These are phyloP conservation scores for Emydocephalus ijimae DNA, from an alignment of 2,113 vertebrate species.

Conservation along the genomic window DNA sequence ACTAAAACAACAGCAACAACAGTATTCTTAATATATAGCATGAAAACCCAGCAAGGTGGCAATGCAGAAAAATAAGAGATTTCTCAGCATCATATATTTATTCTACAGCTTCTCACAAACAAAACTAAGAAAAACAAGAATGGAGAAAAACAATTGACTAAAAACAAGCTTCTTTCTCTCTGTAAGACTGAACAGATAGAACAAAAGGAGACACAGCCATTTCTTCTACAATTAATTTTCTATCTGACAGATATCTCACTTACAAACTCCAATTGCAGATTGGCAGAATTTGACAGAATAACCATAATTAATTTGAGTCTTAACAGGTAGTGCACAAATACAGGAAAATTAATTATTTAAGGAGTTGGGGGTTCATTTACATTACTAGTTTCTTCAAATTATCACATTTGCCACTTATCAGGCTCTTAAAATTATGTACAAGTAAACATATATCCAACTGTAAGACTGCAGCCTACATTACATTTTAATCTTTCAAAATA, in stretches of 20 bases:
- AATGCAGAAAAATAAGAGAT: background rate
- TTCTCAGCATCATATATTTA: background rate
- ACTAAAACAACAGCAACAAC: slow-evolving; percentile 60
- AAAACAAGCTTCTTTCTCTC: background rate
- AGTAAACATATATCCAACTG: too few species aligned
- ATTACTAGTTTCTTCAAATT: background rate
- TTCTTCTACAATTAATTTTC: slow-evolving; percentile 73
- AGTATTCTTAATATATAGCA: background rate
- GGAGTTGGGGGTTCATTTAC: background rate
- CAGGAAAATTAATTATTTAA: background rate
- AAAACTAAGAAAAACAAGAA: background rate
- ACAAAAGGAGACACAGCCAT: slow-evolving; percentile 63
- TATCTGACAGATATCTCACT: slow-evolving; percentile 72
- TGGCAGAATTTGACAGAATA: slow-evolving; percentile 72
- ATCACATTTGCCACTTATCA: background rate
- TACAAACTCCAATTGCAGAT: slow-evolving; percentile 76
- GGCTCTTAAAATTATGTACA: background rate
- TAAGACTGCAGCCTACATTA: background rate
- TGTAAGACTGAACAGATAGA: fast-evolving
- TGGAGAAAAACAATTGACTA: background rate
- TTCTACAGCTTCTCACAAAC: too few species aligned
- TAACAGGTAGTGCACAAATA: background rate
- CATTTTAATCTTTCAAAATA: background rate
- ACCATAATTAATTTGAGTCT: slow-evolving; percentile 64
- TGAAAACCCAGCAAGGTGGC: background rate